Percentiles rank a stretch among this genome's conserved stretches.
Conservation (phyloP, 2,113 vertebrate genomes). For the Excalfactoria chinensis region DNA sequence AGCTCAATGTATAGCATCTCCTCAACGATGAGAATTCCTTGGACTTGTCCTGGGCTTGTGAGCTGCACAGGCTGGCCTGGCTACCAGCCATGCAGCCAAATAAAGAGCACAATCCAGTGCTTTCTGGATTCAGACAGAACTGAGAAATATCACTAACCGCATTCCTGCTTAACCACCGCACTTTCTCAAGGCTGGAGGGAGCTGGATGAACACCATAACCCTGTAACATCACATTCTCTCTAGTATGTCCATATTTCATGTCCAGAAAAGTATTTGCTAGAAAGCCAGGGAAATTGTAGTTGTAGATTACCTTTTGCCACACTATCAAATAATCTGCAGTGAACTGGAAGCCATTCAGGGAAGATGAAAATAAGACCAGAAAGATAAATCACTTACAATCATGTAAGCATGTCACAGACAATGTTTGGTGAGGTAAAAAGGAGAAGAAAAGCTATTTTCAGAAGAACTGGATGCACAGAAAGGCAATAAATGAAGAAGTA, state of each 20-base stretch:
- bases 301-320: neutral
- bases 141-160: neutral
- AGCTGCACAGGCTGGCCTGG: neutral
- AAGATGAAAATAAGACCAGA: conserved; percentile 39
- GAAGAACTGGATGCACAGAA: neutral
- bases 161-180: neutral
- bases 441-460: neutral
- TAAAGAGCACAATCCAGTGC: neutral
- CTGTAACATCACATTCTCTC: neutral
- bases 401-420: conserved; percentile 1
- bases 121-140: neutral
- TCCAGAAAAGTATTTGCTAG: neutral
- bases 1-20: fast-evolving
- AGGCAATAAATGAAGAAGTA: conserved; percentile 21
- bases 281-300: neutral
- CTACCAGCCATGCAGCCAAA: neutral
- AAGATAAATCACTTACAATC: conserved; percentile 30
- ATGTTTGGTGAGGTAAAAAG: neutral
- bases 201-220: neutral
- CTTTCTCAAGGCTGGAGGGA: neutral
- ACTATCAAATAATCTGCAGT: conserved; percentile 25
- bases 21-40: fast-evolving
- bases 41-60: neutral
- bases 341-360: conserved; percentile 32
- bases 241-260: neutral